phyloP scores from a whole-genome alignment of 2,797 vertebrate genomes.

The Poeciliopsis turneri region DNA sequence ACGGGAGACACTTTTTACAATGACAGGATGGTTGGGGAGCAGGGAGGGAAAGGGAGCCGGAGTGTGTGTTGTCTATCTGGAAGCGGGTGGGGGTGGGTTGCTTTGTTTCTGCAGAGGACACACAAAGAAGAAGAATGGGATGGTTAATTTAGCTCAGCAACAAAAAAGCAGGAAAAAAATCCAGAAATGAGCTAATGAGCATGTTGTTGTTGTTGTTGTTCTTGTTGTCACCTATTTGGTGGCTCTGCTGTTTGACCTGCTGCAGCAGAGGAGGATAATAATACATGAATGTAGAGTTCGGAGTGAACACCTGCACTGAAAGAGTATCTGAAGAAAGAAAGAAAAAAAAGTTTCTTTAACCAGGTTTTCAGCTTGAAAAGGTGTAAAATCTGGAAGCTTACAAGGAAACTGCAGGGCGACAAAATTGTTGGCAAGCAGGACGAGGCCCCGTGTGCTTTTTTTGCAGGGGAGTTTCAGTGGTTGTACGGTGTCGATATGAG shows the following conservation, averaged over 20 bases:
- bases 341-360: slow-evolving; percentile 9
- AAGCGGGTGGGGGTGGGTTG: slow-evolving; percentile 33
- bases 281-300: slow-evolving; percentile 30
- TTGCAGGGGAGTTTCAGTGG: not conserved
- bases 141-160: slow-evolving; percentile 72
- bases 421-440: not conserved
- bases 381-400: slow-evolving; percentile 14
- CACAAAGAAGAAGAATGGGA: slow-evolving; percentile 76
- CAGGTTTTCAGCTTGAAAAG: slow-evolving; percentile 21
- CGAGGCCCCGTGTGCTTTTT: slow-evolving; percentile 5
- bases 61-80: slow-evolving; percentile 25
- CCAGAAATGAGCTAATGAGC: slow-evolving; percentile 72
- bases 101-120: slow-evolving; percentile 83
- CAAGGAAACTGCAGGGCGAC: not conserved
- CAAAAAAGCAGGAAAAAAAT: slow-evolving; percentile 40
- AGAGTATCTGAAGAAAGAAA: not conserved
- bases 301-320: slow-evolving; percentile 34
- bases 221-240: slow-evolving; percentile 47
- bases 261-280: slow-evolving; percentile 34
- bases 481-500: slow-evolving; percentile 14
- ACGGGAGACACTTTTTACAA: slow-evolving; percentile 72
- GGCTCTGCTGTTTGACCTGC: slow-evolving; percentile 65
- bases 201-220: slow-evolving; percentile 72
- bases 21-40: slow-evolving; percentile 65
- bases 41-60: slow-evolving; percentile 48